Base-by-base conservation (phyloP, 2,113 vertebrate species). In the Chroicocephalus ridibundus region DNA sequence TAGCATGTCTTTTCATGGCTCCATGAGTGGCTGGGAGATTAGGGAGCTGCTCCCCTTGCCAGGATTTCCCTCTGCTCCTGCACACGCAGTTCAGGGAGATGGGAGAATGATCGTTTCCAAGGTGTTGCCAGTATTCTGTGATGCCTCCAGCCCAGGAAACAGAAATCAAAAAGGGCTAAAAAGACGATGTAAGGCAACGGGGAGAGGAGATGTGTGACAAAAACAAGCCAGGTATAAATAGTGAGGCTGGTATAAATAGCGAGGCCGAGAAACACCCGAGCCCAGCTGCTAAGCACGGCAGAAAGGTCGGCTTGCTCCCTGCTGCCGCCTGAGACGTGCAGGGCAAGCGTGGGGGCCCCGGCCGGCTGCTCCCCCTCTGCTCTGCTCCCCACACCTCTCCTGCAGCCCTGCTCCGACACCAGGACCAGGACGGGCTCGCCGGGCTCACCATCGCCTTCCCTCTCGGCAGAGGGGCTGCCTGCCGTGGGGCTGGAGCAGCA, bases 271-370 rank as follows among this genome's bases (percentile, higher is more conserved):
- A 94, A 58, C 77, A 70, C 17, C 38, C 14, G 15, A 91, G 58
- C 71, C 26, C 42, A 40, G 54, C 69, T 88, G 55, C 82, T 51
- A 26, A 74, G 78, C 32, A 2, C 1, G 2, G 29, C 58, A 51
- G 76, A 78, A 94, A 94, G 72, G 60, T 75, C 19, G 2, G 64
- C 55, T 74, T 36, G 68, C 47, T 92, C 79, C 46, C 52, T 66
- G 36, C 22, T 4, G 5, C 44, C 4, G 11, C 47, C 47, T 54
- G 55, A 78, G 32, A 40, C 1, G 1, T 2, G 3, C 1, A 1
- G 34, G 60, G 49, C 1, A 4, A 65, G 40, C 5, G 4, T 16
- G n/a, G 46, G 58, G 46, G 34, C 5, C 31, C 27, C 1, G 6
- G 34, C 7, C 17, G 16, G 58, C 55, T 58, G 54, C 32, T 69